Base-by-base conservation (phyloP, 2,797 vertebrate species). In the Enteromius paludinosus region DNA sequence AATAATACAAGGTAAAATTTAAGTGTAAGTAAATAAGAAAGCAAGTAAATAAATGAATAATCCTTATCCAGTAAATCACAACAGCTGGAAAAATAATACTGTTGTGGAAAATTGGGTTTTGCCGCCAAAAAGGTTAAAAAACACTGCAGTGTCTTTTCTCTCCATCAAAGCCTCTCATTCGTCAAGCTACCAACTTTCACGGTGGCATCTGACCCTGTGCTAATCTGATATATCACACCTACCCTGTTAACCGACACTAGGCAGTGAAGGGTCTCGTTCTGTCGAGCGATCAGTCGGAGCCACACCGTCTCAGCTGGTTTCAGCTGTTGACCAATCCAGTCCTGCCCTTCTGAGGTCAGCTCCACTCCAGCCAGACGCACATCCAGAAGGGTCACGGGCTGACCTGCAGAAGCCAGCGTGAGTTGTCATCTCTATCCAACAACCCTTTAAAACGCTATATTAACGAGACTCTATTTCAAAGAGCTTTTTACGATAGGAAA, bases 341-440 rank as follows among this genome's bases (percentile, higher is more conserved):
- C 41, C 2, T 49, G 81, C 66, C 94, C 96, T 0, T 93, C 88
- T 0, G 94, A 91, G 2, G 96, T 96, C 91, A 98, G 79, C 87
- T 97, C 95, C 88, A 99, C 96, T 23, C 98, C 97, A 0, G 96
- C 97, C 85, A 99, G 93, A 59, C 90, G 92, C 65, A 99, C 88
- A 89, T 94, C 84, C 88, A 99, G 88, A 1, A 91, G 85, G 25
- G 95, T 92, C 15, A 87, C 7, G 0, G 88, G 64, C 8, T 90
- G 92, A 89, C 93, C 97, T 98, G 88, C 1, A 74, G 64, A 38
- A 88, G 68, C 71, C 66, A 84, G 20, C 41, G 47, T 3, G 10
- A 15, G 73, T 65, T 1, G 35, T 15, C 66, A 78, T 45, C 64
- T 64, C 28, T 15, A 56, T 20, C 68, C 61, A 56, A 43, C 47